Evolutionary conservation across 1,140 invertebrate genomes (phyloP), one percentile per base, ranked within the genome.

Genomic region (Aethina tumida): DNA sequence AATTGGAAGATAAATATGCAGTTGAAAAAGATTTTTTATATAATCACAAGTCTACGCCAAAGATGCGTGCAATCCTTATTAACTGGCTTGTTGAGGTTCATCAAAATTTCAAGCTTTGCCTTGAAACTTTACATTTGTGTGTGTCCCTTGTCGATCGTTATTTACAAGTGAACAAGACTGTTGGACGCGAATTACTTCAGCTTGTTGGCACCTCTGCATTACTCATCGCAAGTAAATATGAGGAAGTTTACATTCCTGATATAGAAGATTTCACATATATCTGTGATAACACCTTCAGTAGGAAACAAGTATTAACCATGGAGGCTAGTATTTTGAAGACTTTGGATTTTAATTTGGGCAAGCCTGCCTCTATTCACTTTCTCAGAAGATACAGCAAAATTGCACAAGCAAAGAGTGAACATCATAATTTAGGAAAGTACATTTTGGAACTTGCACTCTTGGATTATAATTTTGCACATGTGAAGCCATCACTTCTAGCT

Each of bases 81-180:
- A 90, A 97, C 61, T 98, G 94, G 94, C 64, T 97, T 15, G 80
- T 94, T 13, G 89, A 95, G 56, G 89, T 97, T 8, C 91, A 96
- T 55, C 64, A 73, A 40, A 81, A 89, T 58, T 97, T 97, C 58
- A 77, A 78, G 43, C 65, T 97, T 8, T 64, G 84, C n/a, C 76
- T 84, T 49, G 94, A 97, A 64, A 97, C 93, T 2, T 75, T 96
- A 16, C 90, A 91, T 60, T 65, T 97, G 47, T 81, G 88, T 27
- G 77, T 96, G 28, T 77, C 82, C 34, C 83, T 94, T 13, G 74
- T 96, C 45, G 94, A 98, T 67, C 70, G 88, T 51, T 97, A 88
- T 69, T 71, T 96, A 45, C 86, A 93, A 75, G 84, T 85, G 63
- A 47, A 45, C 44, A 75, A 73, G 43, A 54, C 45, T 58, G 69